Conservation (phyloP, 35 echinoderm and acorn worm genomes). For the Anneissia japonica region DNA sequence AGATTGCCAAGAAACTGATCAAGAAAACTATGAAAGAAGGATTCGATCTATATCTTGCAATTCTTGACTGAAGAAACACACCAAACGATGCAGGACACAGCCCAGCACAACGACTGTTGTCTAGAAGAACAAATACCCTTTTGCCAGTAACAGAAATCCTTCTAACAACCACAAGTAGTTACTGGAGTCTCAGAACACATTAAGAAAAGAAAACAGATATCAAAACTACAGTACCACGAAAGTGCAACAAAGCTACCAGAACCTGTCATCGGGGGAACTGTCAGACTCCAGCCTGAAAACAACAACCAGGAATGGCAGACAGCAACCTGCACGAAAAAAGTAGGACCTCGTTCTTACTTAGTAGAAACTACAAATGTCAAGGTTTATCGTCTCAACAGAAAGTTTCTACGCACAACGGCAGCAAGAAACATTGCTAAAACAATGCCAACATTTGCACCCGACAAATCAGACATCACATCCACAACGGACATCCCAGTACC, state of each 20-base stretch:
- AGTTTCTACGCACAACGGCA: no score
- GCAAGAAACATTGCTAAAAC: no score
- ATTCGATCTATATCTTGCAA: slow-evolving; percentile 36
- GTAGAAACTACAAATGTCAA: background rate
- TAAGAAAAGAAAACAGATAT: slow-evolving; percentile 39
- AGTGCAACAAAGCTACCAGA: slow-evolving; percentile 57
- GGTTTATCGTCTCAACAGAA: no score
- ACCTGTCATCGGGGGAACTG: slow-evolving; percentile 44
- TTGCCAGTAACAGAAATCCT: slow-evolving; percentile 45
- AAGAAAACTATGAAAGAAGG: slow-evolving; percentile 57
- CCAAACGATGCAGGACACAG: slow-evolving; percentile 39
- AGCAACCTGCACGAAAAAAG: slow-evolving; percentile 10
- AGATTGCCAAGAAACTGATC: slow-evolving; percentile 54
- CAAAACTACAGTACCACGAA: slow-evolving; percentile 62
- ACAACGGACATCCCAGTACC: no score
- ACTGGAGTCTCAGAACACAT: slow-evolving; percentile 52
- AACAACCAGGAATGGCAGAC: slow-evolving; percentile 15
- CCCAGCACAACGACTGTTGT: slow-evolving; percentile 62
- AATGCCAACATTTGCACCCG: no score
- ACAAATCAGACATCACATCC: no score
- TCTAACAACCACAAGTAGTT: slow-evolving; percentile 48
- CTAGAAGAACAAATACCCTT: slow-evolving; percentile 42
- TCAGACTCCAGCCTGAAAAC: slow-evolving; percentile 43
- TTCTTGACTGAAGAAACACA: slow-evolving; percentile 67
- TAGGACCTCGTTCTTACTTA: slow-evolving; percentile 9